Evolutionary conservation across 2,797 vertebrate genomes (phyloP).

Genomic region (Hippocampus kuda): DNA sequence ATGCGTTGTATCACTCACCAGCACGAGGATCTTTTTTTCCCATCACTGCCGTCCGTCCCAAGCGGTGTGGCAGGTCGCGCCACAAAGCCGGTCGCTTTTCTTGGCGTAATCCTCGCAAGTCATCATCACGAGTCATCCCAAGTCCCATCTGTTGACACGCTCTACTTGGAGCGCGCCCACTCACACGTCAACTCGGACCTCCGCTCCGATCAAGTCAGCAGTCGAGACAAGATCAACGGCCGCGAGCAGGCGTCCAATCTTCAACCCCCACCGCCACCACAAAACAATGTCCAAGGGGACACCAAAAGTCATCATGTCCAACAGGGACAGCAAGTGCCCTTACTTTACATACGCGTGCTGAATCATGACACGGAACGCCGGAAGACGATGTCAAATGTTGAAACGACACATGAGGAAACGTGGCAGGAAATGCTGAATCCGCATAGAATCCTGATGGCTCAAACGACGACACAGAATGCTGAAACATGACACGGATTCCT

Average conservation of each 20-base stretch:
- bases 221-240: neutral
- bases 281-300: no score
- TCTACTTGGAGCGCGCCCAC: neutral
- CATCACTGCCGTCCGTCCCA: neutral
- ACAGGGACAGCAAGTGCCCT: neutral
- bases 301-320: no score
- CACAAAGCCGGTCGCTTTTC: neutral
- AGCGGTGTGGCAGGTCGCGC: neutral
- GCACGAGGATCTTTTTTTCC: no score
- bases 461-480: neutral
- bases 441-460: no score
- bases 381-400: neutral
- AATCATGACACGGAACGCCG: neutral
- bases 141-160: neutral
- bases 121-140: neutral
- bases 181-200: neutral
- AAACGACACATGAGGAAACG: no score
- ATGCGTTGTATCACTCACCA: neutral
- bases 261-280: neutral
- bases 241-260: no score
- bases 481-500: neutral
- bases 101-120: slow-evolving; percentile 2
- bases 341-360: neutral
- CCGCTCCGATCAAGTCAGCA: neutral
- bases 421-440: no score